A percentile compares a stretch with the other conserved stretches of the same genome.
These are phyloP conservation scores for Tetramorium simillimum DNA, from an alignment of 1,140 invertebrate species.

Conservation along the genomic window DNA sequence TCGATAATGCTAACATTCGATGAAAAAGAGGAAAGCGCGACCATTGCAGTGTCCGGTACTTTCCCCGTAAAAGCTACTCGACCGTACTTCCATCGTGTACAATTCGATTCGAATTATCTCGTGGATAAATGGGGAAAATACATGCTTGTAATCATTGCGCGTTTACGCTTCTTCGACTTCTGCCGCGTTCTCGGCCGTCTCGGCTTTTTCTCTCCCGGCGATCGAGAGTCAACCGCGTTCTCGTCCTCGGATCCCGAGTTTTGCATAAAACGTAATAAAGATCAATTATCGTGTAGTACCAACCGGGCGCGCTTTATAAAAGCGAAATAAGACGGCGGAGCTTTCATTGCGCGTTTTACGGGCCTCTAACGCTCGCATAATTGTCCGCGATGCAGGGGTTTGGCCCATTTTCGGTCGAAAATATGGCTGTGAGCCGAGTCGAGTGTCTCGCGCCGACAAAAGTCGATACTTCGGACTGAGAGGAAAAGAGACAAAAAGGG, in stretches of 20 bases:
- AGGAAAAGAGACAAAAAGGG: neutral
- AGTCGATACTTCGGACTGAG: slow-evolving; percentile 67
- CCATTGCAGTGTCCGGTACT: neutral
- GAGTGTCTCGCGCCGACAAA: slow-evolving; percentile 58
- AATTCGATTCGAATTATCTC: slow-evolving; percentile 36
- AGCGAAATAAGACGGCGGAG: slow-evolving; percentile 31
- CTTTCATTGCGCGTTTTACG: slow-evolving; percentile 65
- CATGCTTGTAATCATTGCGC: neutral
- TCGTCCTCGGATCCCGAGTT: slow-evolving; percentile 1
- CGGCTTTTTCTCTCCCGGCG: neutral
- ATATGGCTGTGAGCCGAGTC: slow-evolving; percentile 67
- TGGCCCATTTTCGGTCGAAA: slow-evolving; percentile 75
- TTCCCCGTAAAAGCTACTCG: slow-evolving; percentile 37
- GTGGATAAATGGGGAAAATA: slow-evolving; percentile 3
- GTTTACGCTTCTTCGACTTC: neutral
- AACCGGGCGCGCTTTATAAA: neutral
- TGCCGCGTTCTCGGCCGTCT: neutral
- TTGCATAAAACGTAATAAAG: slow-evolving; percentile 48
- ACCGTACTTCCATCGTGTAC: slow-evolving; percentile 8
- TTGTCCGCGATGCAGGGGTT: slow-evolving; percentile 68
- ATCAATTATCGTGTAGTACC: slow-evolving; percentile 33
- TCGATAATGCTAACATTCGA: slow-evolving; percentile 24
- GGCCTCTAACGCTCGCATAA: slow-evolving; percentile 62
- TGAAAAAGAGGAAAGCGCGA: slow-evolving; percentile 33
- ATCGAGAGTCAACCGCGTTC: neutral